A percentile compares a stretch with the other conserved stretches of the same genome.
Conservation (phyloP, 2,113 vertebrate species). For the Catharus minimus region DNA sequence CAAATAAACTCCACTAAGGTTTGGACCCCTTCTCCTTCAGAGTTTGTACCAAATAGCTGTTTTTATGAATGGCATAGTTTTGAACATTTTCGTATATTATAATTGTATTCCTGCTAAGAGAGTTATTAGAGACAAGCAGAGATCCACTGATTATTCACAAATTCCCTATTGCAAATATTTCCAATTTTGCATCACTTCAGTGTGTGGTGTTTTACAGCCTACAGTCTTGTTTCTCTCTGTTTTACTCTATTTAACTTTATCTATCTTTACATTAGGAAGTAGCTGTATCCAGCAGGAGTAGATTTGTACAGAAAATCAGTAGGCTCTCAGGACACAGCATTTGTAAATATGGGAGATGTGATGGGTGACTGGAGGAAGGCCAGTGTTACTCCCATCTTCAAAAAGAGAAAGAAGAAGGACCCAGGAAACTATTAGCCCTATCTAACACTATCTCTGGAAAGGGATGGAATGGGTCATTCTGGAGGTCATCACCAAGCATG, state of each 20-base stretch:
- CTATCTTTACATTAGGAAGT: neutral
- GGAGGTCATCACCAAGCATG: no score
- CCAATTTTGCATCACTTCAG: neutral
- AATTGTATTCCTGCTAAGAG: neutral
- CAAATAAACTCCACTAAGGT: neutral
- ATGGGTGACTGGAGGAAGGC: neutral
- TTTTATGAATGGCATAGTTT: fast-evolving
- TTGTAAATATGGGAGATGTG: neutral
- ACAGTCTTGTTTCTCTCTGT: neutral
- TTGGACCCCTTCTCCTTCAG: neutral
- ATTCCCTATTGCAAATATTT: neutral
- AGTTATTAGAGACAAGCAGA: neutral
- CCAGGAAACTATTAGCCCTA: neutral
- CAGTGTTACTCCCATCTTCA: neutral
- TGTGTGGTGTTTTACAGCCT: neutral
- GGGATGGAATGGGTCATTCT: neutral
- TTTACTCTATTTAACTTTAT: neutral
- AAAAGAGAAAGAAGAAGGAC: neutral
- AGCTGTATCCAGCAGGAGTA: neutral
- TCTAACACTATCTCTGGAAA: neutral
- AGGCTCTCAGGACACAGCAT: neutral
- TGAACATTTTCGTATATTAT: neutral
- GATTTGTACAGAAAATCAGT: neutral
- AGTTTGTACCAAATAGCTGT: neutral
- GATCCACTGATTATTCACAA: neutral